These are phyloP conservation scores for Dipodomys spectabilis DNA, from an alignment of 2,113 vertebrate species.

Conservation along the genomic window DNA sequence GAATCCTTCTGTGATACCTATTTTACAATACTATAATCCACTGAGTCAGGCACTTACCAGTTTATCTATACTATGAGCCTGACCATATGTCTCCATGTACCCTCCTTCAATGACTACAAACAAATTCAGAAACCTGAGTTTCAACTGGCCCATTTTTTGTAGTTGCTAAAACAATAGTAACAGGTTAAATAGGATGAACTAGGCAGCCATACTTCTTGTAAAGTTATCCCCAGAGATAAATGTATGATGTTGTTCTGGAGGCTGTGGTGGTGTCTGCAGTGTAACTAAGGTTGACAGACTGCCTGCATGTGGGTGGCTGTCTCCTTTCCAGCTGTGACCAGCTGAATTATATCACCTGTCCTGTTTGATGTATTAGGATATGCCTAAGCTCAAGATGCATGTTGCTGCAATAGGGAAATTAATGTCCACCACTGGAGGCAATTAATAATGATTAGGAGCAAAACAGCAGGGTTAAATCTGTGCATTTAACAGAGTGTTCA, in stretches of 20 bases:
- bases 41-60: conserved; percentile 32
- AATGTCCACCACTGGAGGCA: conserved; percentile 91
- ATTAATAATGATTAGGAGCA: conserved; percentile 93
- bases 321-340: conserved; percentile 92
- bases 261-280: conserved; percentile 85
- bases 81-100: not conserved
- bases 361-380: conserved; percentile 91
- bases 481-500: conserved; percentile 90
- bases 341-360: conserved; percentile 95
- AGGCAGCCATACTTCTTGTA: conserved; percentile 85
- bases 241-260: conserved; percentile 85
- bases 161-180: conserved; percentile 81
- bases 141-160: conserved; percentile 65
- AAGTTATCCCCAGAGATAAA: conserved; percentile 89
- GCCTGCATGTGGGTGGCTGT: conserved; percentile 92
- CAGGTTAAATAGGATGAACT: conserved; percentile 85
- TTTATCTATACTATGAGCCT: conserved; percentile 8
- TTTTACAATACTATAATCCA: conserved; percentile 43
- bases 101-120: not conserved
- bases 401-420: conserved; percentile 92
- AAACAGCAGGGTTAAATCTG: conserved; percentile 91
- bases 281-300: conserved; percentile 91
- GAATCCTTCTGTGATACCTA: conserved; percentile 43
- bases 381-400: conserved; percentile 90
- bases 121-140: conserved; percentile 63